Evolutionary conservation across 2,113 vertebrate species (phyloP), one percentile per base, ranked within the genome.

Genomic region (Todiramphus chloris): DNA sequence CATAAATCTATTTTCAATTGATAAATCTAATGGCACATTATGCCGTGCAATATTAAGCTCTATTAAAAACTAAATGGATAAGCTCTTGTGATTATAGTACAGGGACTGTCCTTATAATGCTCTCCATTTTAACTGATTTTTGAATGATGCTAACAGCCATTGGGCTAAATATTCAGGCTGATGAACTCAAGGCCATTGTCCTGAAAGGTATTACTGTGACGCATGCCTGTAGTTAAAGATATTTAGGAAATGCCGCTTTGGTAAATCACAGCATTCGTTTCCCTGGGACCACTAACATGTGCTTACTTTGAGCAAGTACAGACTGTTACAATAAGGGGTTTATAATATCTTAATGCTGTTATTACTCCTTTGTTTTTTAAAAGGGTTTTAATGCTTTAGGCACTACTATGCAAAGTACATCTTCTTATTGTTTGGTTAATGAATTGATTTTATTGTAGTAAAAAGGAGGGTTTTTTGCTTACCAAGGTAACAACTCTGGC

Each of bases 401-500:
- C 33, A 18, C 17, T 64, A 19, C 37, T 85, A 4, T 50, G 50
- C 6, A 62, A 88, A 81, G 69, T 74, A 31, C 6, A 3, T 31
- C 35, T 50, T 89, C 43, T 56, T 72, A 15, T 64, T 56, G 51
- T 94, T 70, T 85, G 8, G 5, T 67, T 82, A 43, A 6, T 81
- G n/a, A 17, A 39, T 79, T 87, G 31, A 58, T 60, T 93, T 83
- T 64, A 39, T 48, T 43, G 53, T 81, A 83, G 76, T 90, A 77
- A 69, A 89, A 72, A 86, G 30, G 27, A 64, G 39, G 10, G 24
- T 81, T 93, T 80, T 97, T 95, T 96, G 48, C 69, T 94, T 97
- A 69, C 91, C 37, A 83, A 98, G 99, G 98, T 99, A 76, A 98
- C 98, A 11, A 93, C 97, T 41, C 97, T 99, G 69, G 90, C 98